These are phyloP conservation scores for Drosophila pseudotalamancana DNA, from an alignment of 2,888 invertebrate genomes.

Conservation along the genomic window DNA sequence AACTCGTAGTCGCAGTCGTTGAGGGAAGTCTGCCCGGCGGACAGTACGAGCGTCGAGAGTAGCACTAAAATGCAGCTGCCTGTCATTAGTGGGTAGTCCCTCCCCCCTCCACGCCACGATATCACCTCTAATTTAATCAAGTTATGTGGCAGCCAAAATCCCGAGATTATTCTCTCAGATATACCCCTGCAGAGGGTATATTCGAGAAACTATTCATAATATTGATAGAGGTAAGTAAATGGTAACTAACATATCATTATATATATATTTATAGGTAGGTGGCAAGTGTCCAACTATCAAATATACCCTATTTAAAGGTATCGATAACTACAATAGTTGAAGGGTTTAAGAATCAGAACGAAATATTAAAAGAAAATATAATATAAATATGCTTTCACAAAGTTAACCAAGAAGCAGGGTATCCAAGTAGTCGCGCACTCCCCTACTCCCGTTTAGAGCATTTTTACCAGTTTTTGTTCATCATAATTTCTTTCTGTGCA, in stretches of 20 bases:
- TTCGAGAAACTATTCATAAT: too few species aligned
- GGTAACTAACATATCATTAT: too few species aligned
- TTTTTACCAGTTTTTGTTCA: background rate
- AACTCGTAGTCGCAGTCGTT: constrained; percentile 52
- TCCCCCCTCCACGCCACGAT: background rate
- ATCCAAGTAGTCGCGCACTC: background rate
- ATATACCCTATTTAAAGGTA: too few species aligned
- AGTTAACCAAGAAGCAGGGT: too few species aligned
- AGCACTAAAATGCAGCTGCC: constrained; percentile 71
- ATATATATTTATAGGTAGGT: too few species aligned
- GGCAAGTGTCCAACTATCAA: too few species aligned
- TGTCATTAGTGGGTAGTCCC: constrained; percentile 47
- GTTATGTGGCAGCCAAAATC: constrained; percentile 33
- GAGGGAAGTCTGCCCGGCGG: constrained; percentile 31
- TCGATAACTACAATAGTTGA: too few species aligned
- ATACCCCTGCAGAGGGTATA: background rate
- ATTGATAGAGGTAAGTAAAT: too few species aligned
- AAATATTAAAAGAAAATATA: too few species aligned
- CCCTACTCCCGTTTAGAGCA: too few species aligned
- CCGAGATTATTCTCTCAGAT: constrained; percentile 3
- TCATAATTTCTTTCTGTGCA: constrained; percentile 11
- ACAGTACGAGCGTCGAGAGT: constrained; percentile 18
- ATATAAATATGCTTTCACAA: too few species aligned
- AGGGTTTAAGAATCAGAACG: too few species aligned
- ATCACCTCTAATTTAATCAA: constrained; percentile 65